Conservation (phyloP, 2,113 vertebrate genomes). For the Baryphthengus martii region DNA sequence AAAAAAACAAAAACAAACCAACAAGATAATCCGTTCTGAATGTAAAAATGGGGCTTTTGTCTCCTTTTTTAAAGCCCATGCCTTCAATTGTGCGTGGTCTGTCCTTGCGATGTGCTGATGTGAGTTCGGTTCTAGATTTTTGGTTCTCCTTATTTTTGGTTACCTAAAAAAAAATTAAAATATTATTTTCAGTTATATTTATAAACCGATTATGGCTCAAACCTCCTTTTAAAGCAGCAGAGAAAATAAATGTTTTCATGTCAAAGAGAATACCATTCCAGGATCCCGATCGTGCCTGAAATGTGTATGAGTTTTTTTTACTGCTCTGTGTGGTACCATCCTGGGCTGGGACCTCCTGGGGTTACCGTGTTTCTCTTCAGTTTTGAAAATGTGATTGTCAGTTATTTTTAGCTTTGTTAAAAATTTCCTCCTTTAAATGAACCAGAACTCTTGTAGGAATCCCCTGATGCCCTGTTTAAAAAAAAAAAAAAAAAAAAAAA, state of each 20-base stretch:
- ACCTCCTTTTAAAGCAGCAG: background rate
- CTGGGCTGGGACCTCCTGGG: background rate
- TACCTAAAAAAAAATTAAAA: background rate
- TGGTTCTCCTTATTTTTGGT: background rate
- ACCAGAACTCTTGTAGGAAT: background rate
- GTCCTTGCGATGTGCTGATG: background rate
- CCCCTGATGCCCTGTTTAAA: background rate
- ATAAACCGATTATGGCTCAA: background rate
- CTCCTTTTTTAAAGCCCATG: background rate
- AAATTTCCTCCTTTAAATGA: background rate
- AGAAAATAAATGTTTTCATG: background rate
- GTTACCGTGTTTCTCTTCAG: background rate
- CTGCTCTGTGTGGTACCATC: background rate
- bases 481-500: background rate
- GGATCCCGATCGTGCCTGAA: background rate
- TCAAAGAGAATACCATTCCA: background rate
- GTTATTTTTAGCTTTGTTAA: slow-evolving; percentile 30
- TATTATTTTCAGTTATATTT: background rate
- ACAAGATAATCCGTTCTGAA: background rate
- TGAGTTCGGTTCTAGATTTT: background rate
- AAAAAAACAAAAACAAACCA: background rate
- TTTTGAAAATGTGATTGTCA: background rate
- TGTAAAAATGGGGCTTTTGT: background rate
- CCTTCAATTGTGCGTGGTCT: background rate
- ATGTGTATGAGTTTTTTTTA: background rate